A percentile compares a stretch with the other conserved stretches of the same genome.
Conservation (phyloP, 2,113 vertebrate species). For the Cnemophilus loriae region DNA sequence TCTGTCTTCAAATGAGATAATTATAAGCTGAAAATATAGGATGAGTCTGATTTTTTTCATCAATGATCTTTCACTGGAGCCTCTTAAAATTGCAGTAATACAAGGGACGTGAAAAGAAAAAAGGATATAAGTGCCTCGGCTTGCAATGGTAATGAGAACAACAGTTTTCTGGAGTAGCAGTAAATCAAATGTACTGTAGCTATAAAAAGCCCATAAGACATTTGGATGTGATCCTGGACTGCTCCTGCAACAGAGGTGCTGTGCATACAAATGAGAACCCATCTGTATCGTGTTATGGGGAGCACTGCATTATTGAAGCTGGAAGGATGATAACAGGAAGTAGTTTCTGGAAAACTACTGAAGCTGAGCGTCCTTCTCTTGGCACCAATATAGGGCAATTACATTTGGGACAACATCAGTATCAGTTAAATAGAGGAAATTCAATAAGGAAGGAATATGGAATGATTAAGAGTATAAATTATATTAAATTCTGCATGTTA, state of each 20-base stretch:
- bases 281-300: not conserved
- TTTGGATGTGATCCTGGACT: constrained; percentile 49
- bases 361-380: not conserved
- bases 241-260: not conserved
- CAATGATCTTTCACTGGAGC: constrained; percentile 40
- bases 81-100: constrained; percentile 53
- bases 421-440: constrained; percentile 20
- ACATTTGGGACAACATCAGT: not conserved
- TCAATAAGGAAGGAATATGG: constrained; percentile 12
- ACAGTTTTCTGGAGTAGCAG: constrained; percentile 61
- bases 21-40: constrained; percentile 10
- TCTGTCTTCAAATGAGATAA: constrained; percentile 1
- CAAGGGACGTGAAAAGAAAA: constrained; percentile 25
- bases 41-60: constrained; percentile 36
- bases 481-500: not conserved
- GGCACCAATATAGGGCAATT: not conserved
- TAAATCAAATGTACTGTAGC: constrained; percentile 68
- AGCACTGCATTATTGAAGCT: not conserved
- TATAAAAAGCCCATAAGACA: constrained; percentile 55
- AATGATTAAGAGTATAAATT: constrained; percentile 21
- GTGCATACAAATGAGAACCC: constrained; percentile 44
- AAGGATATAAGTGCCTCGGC: constrained; percentile 33
- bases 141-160: constrained; percentile 59
- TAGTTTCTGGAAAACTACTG: constrained; percentile 17
- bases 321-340: not conserved